These are phyloP conservation scores for Macrotrachela quadricornifera DNA, from an alignment of 1,140 invertebrate genomes.

Conservation along the genomic window DNA sequence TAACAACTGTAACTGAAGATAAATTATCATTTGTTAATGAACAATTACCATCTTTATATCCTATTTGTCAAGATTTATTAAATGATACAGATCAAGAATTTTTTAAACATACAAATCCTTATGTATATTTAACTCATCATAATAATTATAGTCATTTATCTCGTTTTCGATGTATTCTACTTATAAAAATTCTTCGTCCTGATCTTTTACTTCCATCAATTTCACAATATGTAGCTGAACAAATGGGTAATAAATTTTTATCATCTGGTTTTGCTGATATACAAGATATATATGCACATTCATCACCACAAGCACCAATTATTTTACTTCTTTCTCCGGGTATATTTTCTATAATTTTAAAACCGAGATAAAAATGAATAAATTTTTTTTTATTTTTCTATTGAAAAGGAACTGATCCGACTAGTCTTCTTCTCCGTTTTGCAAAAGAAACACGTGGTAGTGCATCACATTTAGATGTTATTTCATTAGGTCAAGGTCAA, in stretches of 20 bases:
- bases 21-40: no score
- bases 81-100: no score
- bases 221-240: slow-evolving; percentile 18
- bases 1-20: no score
- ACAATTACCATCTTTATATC: no score
- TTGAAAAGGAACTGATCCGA: slow-evolving; percentile 18
- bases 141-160: slow-evolving; percentile 2
- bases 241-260: slow-evolving; percentile 18
- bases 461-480: slow-evolving; percentile 23
- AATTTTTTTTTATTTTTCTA: not conserved
- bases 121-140: no score
- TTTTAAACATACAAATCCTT: no score
- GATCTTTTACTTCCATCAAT: slow-evolving; percentile 17
- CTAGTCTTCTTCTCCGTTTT: slow-evolving; percentile 22
- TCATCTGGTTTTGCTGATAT: slow-evolving; percentile 14
- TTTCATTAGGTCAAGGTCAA: slow-evolving; percentile 32
- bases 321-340: slow-evolving; percentile 25
- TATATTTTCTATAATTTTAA: slow-evolving; percentile 9
- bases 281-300: slow-evolving; percentile 24
- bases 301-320: slow-evolving; percentile 19
- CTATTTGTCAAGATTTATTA: no score
- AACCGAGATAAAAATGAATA: no score
- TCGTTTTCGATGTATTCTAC: slow-evolving; percentile 20
- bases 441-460: slow-evolving; percentile 24
- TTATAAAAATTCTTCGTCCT: slow-evolving; percentile 20